These are phyloP conservation scores for Deroplatys truncata DNA, from an alignment of 2,888 invertebrate species.

Conservation along the genomic window DNA sequence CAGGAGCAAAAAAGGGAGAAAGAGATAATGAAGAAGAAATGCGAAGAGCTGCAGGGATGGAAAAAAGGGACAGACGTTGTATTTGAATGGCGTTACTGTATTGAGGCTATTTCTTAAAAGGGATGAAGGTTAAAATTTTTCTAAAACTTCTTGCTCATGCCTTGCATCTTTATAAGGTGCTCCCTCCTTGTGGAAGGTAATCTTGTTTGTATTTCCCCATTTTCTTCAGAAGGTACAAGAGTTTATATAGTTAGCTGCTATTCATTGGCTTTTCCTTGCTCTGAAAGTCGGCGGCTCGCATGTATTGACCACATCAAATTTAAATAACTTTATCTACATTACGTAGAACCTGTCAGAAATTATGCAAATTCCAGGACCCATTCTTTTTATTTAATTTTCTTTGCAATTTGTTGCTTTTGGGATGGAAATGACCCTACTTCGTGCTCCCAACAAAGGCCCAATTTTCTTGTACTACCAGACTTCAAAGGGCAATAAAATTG, in stretches of 20 bases:
- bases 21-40: slow-evolving; percentile 2
- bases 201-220: not conserved
- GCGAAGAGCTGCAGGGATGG: slow-evolving; percentile 2
- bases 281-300: not conserved
- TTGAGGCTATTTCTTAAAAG: slow-evolving; percentile 17
- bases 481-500: slow-evolving; percentile 12
- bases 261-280: not conserved
- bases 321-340: not conserved
- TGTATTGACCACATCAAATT: not conserved
- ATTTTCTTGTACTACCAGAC: slow-evolving; percentile 1
- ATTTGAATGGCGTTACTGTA: slow-evolving; percentile 22
- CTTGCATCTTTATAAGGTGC: not conserved
- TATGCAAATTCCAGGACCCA: slow-evolving; percentile 1
- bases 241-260: not conserved
- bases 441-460: not conserved
- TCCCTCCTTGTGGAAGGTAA: not conserved
- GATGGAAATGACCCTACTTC: not conserved
- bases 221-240: not conserved
- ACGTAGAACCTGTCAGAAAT: not conserved
- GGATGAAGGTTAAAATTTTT: slow-evolving; percentile 14
- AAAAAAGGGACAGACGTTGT: not conserved
- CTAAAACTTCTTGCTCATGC: not conserved
- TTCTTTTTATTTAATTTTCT: not conserved
- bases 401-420: not conserved
- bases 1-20: not conserved